phyloP scores from a whole-genome alignment of 2,888 invertebrate species.

The Andricus curvator region DNA sequence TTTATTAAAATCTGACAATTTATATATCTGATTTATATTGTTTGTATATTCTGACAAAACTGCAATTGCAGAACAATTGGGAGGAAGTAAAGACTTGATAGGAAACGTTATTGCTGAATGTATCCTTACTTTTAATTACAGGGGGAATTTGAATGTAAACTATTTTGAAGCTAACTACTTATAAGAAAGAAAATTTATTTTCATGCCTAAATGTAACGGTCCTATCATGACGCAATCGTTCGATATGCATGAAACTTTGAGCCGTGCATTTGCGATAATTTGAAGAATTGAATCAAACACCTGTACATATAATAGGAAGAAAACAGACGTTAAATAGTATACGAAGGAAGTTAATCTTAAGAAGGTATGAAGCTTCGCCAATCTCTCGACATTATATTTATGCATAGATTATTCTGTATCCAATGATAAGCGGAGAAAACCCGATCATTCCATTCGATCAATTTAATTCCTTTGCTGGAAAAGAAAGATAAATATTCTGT shows the following conservation, averaged over 20 bases:
- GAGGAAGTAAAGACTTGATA: conserved; percentile 37
- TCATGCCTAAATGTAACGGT: conserved; percentile 17
- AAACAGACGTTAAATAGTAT: neutral
- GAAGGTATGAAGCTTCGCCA: conserved; percentile 15
- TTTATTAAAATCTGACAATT: conserved; percentile 26
- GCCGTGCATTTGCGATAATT: conserved; percentile 13
- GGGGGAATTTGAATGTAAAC: conserved; percentile 3
- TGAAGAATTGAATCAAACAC: conserved; percentile 24
- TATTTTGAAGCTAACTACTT: neutral
- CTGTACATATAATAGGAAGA: conserved; percentile 3
- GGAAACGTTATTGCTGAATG: conserved; percentile 25
- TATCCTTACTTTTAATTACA: conserved; percentile 22
- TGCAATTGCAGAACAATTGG: conserved; percentile 14
- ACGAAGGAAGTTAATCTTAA: conserved; percentile 4
- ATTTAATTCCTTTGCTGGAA: neutral
- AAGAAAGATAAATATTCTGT: conserved; percentile 29
- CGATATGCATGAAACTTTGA: neutral
- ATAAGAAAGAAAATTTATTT: conserved; percentile 15
- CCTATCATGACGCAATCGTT: conserved; percentile 1
- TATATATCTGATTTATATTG: conserved; percentile 16
- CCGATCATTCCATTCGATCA: conserved; percentile 25
- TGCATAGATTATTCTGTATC: conserved; percentile 9
- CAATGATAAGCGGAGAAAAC: conserved; percentile 18
- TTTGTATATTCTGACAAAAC: neutral
- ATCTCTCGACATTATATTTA: conserved; percentile 18